A percentile compares a stretch with the other conserved stretches of the same genome.
Evolutionary conservation across 2,113 vertebrate species (phyloP).

Genomic region (Leptodactylus fuscus): DNA sequence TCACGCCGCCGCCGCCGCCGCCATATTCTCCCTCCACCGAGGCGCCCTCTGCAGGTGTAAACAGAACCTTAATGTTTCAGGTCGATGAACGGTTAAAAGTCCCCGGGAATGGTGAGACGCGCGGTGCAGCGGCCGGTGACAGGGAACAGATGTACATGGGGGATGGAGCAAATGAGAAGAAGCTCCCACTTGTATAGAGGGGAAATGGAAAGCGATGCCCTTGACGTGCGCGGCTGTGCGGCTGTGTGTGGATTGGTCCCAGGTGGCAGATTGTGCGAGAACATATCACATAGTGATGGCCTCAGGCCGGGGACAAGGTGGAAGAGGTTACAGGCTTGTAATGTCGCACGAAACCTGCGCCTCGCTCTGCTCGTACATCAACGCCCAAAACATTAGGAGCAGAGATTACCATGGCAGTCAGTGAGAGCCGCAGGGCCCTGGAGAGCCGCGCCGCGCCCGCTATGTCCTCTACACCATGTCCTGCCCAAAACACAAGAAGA

Average conservation of each 20-base stretch:
- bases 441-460: no score
- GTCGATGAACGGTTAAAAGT: no score
- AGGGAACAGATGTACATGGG: not conserved
- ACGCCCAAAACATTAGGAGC: no score
- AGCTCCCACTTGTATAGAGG: not conserved
- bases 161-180: not conserved
- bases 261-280: not conserved
- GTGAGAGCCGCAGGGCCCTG: not conserved
- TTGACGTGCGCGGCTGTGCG: not conserved
- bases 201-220: not conserved
- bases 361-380: not conserved
- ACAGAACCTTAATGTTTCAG: no score
- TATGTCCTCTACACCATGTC: not conserved
- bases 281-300: slow-evolving; percentile 12
- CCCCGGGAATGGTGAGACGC: no score
- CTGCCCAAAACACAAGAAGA: no score
- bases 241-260: slow-evolving; percentile 32
- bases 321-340: not conserved
- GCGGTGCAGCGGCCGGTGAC: no score
- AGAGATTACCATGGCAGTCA: not conserved
- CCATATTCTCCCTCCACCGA: no score
- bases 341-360: not conserved
- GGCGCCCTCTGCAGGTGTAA: no score
- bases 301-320: not conserved
- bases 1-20: no score